phyloP scores from a whole-genome alignment of 1,140 invertebrate species.

The Listronotus bonariensis region DNA sequence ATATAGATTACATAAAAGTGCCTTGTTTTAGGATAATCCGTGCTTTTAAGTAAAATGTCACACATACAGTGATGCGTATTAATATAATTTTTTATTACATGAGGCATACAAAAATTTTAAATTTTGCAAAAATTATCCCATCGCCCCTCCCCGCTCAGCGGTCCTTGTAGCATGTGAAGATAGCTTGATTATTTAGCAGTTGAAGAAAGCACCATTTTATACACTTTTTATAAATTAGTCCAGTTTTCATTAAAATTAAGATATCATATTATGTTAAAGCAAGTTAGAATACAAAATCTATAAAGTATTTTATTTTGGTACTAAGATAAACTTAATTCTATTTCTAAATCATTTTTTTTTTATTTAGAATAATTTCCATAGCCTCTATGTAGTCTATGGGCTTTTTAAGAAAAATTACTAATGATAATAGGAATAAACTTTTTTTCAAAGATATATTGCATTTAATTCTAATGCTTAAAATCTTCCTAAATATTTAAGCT shows the following conservation, averaged over 20 bases:
- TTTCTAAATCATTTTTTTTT: too few species aligned
- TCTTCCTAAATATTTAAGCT: too few species aligned
- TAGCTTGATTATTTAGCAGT: conserved; percentile 55
- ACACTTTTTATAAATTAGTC: conserved; percentile 40
- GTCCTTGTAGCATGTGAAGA: conserved; percentile 56
- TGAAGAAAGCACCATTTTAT: conserved; percentile 55
- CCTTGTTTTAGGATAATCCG: conserved; percentile 23
- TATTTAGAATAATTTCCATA: too few species aligned
- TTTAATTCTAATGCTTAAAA: too few species aligned
- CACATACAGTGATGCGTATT: conserved; percentile 47
- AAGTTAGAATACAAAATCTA: too few species aligned
- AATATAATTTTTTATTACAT: conserved; percentile 47
- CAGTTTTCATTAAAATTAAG: background rate
- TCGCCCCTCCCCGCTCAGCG: conserved; percentile 53
- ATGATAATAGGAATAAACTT: too few species aligned
- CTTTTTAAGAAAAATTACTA: too few species aligned
- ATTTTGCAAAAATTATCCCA: conserved; percentile 48
- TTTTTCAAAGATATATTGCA: too few species aligned
- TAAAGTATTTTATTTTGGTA: too few species aligned
- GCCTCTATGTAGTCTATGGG: too few species aligned
- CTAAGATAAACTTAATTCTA: too few species aligned
- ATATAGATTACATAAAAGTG: conserved; percentile 23
- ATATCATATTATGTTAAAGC: background rate
- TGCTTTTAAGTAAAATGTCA: conserved; percentile 50
- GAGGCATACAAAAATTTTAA: conserved; percentile 55